A percentile compares a stretch with the other conserved stretches of the same genome.
These are phyloP conservation scores for Bufotes viridis DNA, from an alignment of 2,797 vertebrate genomes.

Conservation along the genomic window DNA sequence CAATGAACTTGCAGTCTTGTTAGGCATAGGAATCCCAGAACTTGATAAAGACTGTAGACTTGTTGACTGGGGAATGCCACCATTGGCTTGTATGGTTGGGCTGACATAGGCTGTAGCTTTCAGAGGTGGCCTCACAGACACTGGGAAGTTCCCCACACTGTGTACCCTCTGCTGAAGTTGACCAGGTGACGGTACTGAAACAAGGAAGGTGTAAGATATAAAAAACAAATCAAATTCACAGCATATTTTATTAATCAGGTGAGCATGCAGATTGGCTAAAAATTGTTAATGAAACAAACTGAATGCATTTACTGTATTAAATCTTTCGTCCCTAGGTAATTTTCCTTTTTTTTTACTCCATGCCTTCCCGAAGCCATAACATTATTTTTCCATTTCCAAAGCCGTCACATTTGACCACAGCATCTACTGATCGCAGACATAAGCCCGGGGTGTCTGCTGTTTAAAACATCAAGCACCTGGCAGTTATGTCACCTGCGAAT, in stretches of 20 bases:
- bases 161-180: conserved; percentile 92
- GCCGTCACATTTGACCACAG: no score
- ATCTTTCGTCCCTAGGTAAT: no score
- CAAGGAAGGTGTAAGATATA: not conserved
- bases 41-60: conserved; percentile 82
- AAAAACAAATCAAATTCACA: not conserved
- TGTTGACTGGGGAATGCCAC: conserved; percentile 77
- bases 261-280: not conserved
- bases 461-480: no score
- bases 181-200: conserved; percentile 89
- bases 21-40: conserved; percentile 82
- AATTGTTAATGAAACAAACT: no score
- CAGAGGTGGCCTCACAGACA: conserved; percentile 81
- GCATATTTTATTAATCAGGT: not conserved
- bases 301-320: no score
- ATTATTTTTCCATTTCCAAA: no score
- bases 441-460: no score
- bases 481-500: no score
- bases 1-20: conserved; percentile 79
- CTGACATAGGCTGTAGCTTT: conserved; percentile 98
- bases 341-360: no score
- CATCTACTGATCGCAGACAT: no score
- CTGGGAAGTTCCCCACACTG: conserved; percentile 90
- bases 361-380: no score
- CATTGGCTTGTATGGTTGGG: conserved; percentile 88